phyloP scores from a whole-genome alignment of 2,797 vertebrate species.

The Neoniphon sammara region DNA sequence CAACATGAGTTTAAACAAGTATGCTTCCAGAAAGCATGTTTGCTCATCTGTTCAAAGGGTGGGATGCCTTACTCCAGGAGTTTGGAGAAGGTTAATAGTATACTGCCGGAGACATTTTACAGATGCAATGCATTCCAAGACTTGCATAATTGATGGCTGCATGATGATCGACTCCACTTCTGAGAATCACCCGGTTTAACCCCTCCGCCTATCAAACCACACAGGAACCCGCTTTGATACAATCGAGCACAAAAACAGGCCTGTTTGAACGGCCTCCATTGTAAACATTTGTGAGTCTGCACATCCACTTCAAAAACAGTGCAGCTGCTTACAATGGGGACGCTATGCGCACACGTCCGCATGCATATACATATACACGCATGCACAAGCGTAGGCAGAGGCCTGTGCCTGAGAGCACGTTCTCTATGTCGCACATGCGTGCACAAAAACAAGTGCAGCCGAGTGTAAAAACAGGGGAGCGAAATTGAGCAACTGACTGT shows the following conservation, averaged over 20 bases:
- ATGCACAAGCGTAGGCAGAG: neutral
- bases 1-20: neutral
- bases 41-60: conserved; percentile 25
- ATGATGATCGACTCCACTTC: conserved; percentile 41
- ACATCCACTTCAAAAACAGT: conserved; percentile 37
- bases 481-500: neutral
- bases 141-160: conserved; percentile 59
- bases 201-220: conserved; percentile 56
- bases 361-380: neutral
- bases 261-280: neutral
- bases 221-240: conserved; percentile 53
- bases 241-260: conserved; percentile 11
- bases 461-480: neutral
- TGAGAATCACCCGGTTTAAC: conserved; percentile 63
- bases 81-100: conserved; percentile 24
- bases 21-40: conserved; percentile 16
- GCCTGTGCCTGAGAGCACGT: too few relatives aligned
- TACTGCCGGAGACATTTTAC: conserved; percentile 52
- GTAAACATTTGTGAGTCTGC: conserved; percentile 8
- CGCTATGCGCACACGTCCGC: neutral
- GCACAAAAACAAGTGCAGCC: neutral
- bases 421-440: neutral
- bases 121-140: conserved; percentile 57
- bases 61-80: neutral
- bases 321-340: neutral